A percentile compares a stretch with the other conserved stretches of the same genome.
phyloP scores from a whole-genome alignment of 2,888 invertebrate species.

The Tribolium freemani region DNA sequence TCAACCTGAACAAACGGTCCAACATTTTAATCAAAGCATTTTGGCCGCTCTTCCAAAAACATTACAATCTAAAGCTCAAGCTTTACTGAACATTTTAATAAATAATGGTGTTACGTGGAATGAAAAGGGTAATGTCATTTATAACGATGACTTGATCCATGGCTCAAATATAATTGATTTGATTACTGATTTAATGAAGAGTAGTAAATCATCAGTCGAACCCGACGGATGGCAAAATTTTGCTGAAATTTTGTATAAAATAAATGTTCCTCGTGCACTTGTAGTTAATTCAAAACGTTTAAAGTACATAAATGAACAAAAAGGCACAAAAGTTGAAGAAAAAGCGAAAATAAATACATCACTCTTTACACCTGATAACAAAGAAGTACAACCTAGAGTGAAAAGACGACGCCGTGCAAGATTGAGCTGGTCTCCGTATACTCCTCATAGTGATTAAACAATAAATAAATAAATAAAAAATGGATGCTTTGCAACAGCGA shows the following conservation, averaged over 20 bases:
- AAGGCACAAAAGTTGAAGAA: too few relatives aligned
- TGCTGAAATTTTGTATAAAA: background rate
- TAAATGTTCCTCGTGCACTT: background rate
- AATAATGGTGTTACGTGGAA: background rate
- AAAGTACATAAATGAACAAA: background rate
- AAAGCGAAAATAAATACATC: too few relatives aligned
- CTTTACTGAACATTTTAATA: background rate
- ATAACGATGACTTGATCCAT: background rate
- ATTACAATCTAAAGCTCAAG: background rate
- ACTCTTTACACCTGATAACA: too few relatives aligned
- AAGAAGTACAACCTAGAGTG: too few relatives aligned
- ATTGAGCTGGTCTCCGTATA: too few relatives aligned
- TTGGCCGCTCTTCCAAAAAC: background rate
- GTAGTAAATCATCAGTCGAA: background rate
- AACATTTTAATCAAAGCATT: background rate
- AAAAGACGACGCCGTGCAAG: too few relatives aligned
- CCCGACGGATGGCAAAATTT: background rate
- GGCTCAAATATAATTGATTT: slow-evolving; percentile 3
- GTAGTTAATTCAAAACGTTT: background rate
- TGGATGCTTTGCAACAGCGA: too few relatives aligned
- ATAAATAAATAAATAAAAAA: too few relatives aligned
- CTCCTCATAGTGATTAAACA: too few relatives aligned
- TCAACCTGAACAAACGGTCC: too few relatives aligned
- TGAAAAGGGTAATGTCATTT: background rate
- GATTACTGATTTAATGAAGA: background rate